Evolutionary conservation across 2,888 invertebrate species (phyloP).

Genomic region (Chymomyza amoena): DNA sequence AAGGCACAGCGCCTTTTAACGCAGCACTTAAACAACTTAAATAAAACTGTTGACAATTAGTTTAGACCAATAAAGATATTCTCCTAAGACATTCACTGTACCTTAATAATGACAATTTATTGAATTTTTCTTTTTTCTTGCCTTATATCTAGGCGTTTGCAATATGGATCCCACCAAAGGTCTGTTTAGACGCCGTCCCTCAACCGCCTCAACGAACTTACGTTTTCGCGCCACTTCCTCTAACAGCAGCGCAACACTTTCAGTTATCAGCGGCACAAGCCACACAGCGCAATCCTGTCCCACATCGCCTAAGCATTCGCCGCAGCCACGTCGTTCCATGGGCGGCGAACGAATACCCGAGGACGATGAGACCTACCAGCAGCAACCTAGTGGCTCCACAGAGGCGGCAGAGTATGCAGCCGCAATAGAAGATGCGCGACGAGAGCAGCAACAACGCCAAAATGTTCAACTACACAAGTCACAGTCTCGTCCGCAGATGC

Average conservation of each 20-base stretch:
- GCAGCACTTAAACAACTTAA: background rate
- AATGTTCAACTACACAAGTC: slow-evolving; percentile 33
- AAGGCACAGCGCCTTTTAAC: background rate
- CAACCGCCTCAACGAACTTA: slow-evolving; percentile 76
- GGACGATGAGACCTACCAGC: slow-evolving; percentile 70
- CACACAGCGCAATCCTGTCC: slow-evolving; percentile 75
- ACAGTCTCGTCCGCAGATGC: slow-evolving; percentile 43
- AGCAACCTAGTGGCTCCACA: slow-evolving; percentile 57
- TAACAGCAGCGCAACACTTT: slow-evolving; percentile 44
- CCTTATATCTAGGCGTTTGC: slow-evolving; percentile 72
- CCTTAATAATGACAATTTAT: background rate
- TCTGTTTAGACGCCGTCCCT: slow-evolving; percentile 77
- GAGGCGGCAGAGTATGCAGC: slow-evolving; percentile 76
- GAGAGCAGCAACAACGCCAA: slow-evolving; percentile 51
- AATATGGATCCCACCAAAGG: slow-evolving; percentile 78
- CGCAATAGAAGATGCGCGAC: slow-evolving; percentile 64
- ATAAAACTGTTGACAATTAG: background rate
- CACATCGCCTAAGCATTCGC: slow-evolving; percentile 77
- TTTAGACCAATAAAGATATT: background rate
- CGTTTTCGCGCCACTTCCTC: slow-evolving; percentile 72
- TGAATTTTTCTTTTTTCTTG: slow-evolving; percentile 4
- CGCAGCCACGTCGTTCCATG: slow-evolving; percentile 75
- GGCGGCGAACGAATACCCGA: slow-evolving; percentile 76
- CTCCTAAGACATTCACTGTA: slow-evolving; percentile 33
- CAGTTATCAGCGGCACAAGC: slow-evolving; percentile 37